Conservation (phyloP, 1,140 invertebrate species). For the Drosophila lini region DNA sequence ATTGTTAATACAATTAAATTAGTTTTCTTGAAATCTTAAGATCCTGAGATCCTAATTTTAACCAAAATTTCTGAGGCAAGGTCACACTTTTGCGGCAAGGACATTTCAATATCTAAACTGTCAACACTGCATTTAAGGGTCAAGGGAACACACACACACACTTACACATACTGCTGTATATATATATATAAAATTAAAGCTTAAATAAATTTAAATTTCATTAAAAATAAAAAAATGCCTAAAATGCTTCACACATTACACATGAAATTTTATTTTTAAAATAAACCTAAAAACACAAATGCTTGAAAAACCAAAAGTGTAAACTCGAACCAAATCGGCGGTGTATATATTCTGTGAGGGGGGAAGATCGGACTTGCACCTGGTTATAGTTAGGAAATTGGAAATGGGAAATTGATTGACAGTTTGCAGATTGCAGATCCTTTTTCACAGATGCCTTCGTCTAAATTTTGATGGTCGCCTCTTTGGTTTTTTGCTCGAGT, state of each 20-base stretch:
- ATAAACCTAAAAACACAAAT: conserved; percentile 4
- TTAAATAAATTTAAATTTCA: conserved; percentile 59
- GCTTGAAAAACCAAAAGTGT: conserved; percentile 13
- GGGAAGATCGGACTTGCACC: not conserved
- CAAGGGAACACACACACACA: conserved; percentile 39
- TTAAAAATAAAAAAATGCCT: conserved; percentile 3
- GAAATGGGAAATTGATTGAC: not conserved
- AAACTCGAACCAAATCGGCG: conserved; percentile 21
- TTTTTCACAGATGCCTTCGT: not conserved
- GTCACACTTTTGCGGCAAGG: not conserved
- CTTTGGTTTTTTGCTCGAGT: not conserved
- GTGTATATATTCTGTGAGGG: not conserved
- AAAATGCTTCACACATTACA: conserved; percentile 33
- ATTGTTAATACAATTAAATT: too few relatives aligned
- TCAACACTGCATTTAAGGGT: conserved; percentile 34
- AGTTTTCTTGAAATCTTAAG: not conserved
- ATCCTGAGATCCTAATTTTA: not conserved
- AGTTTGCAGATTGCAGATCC: too few relatives aligned
- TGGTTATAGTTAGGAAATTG: not conserved
- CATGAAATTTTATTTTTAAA: conserved; percentile 65
- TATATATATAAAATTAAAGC: conserved; percentile 53
- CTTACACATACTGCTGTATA: conserved; percentile 51
- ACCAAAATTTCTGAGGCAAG: not conserved
- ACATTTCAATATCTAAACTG: not conserved
- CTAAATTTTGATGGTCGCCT: conserved; percentile 5